Percentiles rank a stretch among this genome's conserved stretches.
Evolutionary conservation across 2,888 invertebrate genomes (phyloP).

Genomic region (Tortrix viridana): DNA sequence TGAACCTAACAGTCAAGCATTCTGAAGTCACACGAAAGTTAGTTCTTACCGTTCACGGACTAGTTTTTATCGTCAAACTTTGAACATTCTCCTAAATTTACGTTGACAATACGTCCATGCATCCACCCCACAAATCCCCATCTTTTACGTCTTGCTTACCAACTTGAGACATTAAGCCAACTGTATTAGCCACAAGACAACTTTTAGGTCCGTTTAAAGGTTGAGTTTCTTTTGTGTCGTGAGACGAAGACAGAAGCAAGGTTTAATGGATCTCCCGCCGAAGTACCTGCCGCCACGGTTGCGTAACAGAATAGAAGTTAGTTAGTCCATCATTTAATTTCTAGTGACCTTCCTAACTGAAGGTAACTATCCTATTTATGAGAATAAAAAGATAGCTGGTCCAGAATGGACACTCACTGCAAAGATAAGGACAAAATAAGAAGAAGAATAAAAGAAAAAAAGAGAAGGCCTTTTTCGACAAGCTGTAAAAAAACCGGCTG

Average conservation of each 20-base stretch:
- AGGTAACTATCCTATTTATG: too few species aligned
- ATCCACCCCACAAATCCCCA: conserved; percentile 39
- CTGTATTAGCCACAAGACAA: background rate
- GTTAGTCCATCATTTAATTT: too few species aligned
- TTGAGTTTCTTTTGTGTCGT: background rate
- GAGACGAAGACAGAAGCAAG: background rate
- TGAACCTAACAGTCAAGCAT: conserved; percentile 52
- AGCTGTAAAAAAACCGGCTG: too few species aligned
- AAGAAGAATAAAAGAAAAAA: too few species aligned
- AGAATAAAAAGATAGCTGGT: too few species aligned
- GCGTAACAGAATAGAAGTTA: background rate
- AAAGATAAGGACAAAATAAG: too few species aligned
- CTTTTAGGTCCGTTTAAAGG: conserved; percentile 6
- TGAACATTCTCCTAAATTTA: conserved; percentile 65
- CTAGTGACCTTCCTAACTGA: too few species aligned
- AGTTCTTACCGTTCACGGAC: conserved; percentile 68
- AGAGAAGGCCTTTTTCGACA: too few species aligned
- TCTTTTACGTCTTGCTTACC: conserved; percentile 12
- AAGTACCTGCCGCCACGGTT: background rate
- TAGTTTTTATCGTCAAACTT: conserved; percentile 79
- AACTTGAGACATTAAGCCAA: conserved; percentile 22
- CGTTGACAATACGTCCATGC: conserved; percentile 48
- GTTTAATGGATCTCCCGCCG: background rate
- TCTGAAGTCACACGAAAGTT: conserved; percentile 59
- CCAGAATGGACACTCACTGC: too few species aligned